Evolutionary conservation across 2,113 vertebrate genomes (phyloP), one percentile per base, ranked within the genome.

Genomic region (Mixornis gularis): DNA sequence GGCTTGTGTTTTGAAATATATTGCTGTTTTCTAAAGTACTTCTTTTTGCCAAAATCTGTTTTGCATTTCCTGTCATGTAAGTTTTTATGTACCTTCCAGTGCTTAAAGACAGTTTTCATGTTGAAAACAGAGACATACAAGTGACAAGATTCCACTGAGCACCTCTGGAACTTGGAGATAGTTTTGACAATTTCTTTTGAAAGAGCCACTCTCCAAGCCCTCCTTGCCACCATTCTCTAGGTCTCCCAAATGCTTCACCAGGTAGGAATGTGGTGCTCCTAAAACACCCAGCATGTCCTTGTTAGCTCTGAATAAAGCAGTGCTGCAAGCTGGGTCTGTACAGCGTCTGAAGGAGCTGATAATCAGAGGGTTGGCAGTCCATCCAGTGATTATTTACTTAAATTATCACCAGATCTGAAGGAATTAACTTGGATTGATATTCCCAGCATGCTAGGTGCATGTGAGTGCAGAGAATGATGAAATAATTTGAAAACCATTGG

Each of bases 61-160:
- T 69, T 80, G 90, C 49, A 73, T 95, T 95, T 95, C 89, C 87
- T 91, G 66, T 72, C 90, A 74, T 85, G 56, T 89, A 89, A 87
- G 76, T 62, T 77, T 79, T 94, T 62, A 41, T 59, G 68, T 70
- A 96, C 72, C 66, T 93, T 95, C 80, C 63, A 70, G 53, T 87
- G 70, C 79, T 87, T 71, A 55, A 64, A 82, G 48, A 53, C 68
- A 85, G 7, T 56, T 85, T 91, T 65, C 17, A 4, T 77, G 53
- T 72, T 79, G 89, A 88, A 93, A 92, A 56, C 60, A 74, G 80
- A 81, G n/a, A 14, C 38, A 10, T 27, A 41, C 7, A 60, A 69
- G 58, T 2, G 2, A 27, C 10, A 44, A 25, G 77, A 44, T 87
- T 90, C 60, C 70, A 64, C 79, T 58, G 34, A 72, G 82, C 38